Evolutionary conservation across 2,888 invertebrate species (phyloP), one percentile per base, ranked within the genome.

Genomic region (Apantesis nais): DNA sequence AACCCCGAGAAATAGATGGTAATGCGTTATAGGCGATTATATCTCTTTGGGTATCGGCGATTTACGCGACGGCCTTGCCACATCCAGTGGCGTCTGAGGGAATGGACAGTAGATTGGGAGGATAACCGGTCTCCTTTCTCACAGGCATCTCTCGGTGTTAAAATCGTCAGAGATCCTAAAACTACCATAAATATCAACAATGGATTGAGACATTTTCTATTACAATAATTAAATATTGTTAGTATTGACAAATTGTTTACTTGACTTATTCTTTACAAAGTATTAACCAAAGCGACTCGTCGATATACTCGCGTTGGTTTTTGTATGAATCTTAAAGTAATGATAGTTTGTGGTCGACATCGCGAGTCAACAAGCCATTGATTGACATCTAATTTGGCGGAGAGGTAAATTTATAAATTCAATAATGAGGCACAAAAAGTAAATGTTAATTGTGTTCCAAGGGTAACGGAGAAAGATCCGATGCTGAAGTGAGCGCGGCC

Each of bases 21-120:
- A 61, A 76, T 72, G 62, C 66, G 64, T 70, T 61, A 66, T 61
- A 48, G 62, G 41, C 41, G 55, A 70, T 70, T 66, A 62, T 70
- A 44, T 66, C 66, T 58, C 66, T 58, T 29, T 25, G n/a, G 14
- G n/a, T 4, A 48, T 34, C 48, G 34, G 8, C 48, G 22, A 19
- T 41, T 19, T 41, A 25, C 19, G 37, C 1, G 41, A 29, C 29
- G 29, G 58, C 29, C 58, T 58, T 58, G 25, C 25, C 5, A 55
- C 29, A 55, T 0, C 3, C 25, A 11, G 25, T 14, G 25, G 25
- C 14, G 25, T 12, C 25, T 14, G n/a, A 55, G n/a, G 2, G 11
- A 12, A 52, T 2, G n/a, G 3, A n/a, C 25, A 25, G 3, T 44
- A n/a, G 25, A 25, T 12, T 22, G n/a, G 25, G 25, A 55, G 25